Percentiles rank a stretch among this genome's conserved stretches.
Conservation (phyloP, 2,113 vertebrate species). For the Coptodon rendalli region DNA sequence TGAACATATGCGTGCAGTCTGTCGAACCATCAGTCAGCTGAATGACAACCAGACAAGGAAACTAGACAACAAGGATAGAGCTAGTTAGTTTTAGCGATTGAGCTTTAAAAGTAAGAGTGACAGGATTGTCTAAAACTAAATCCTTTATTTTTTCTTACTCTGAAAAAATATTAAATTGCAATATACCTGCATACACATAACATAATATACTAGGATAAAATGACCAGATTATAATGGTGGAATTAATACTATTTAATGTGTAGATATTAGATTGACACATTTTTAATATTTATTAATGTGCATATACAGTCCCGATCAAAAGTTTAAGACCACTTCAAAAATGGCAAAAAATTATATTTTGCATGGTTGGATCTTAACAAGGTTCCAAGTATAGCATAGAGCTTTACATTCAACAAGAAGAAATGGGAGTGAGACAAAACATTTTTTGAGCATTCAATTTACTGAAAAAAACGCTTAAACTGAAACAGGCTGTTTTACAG, state of each 20-base stretch:
- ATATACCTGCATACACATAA: not conserved
- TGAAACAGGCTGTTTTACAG: not conserved
- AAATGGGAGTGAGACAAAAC: not conserved
- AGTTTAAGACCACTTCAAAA: not conserved
- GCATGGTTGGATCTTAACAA: not conserved
- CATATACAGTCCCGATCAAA: not conserved
- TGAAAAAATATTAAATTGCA: not conserved
- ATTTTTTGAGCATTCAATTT: not conserved
- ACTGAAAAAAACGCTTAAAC: not conserved
- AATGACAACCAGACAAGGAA: not conserved
- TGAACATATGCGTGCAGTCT: not conserved
- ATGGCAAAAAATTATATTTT: not conserved
- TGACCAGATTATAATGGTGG: not conserved
- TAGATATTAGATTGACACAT: not conserved
- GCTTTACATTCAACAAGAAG: not conserved
- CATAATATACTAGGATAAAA: not conserved
- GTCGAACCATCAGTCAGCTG: not conserved
- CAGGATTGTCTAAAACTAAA: not conserved
- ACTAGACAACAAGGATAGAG: not conserved
- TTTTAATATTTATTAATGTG: not conserved
- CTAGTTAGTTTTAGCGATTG: not conserved
- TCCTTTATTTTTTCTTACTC: not conserved
- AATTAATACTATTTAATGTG: not conserved
- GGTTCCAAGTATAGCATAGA: not conserved
- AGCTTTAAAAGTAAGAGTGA: not conserved